These are phyloP conservation scores for Acrocera orbiculus DNA, from an alignment of 2,888 invertebrate species.

Conservation along the genomic window DNA sequence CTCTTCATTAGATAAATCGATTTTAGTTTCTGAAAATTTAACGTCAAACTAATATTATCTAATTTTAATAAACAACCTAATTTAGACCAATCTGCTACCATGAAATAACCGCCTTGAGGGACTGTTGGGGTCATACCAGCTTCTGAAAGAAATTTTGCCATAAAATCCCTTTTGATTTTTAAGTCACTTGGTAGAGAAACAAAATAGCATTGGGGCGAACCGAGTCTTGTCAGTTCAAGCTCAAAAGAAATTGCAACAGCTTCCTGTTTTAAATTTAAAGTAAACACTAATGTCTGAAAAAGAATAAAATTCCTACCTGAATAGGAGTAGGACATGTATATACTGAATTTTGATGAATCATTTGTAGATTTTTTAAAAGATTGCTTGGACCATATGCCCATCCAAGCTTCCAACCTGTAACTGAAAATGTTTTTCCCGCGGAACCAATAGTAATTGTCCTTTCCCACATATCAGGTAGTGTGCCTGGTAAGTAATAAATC, in stretches of 20 bases:
- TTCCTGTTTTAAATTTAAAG: slow-evolving; percentile 39
- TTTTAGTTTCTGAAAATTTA: slow-evolving; percentile 36
- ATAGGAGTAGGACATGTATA: slow-evolving; percentile 82
- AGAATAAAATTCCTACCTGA: slow-evolving; percentile 37
- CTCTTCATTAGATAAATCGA: slow-evolving; percentile 47
- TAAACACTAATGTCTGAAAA: slow-evolving; percentile 2
- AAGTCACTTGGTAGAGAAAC: slow-evolving; percentile 55
- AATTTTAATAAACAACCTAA: slow-evolving; percentile 35
- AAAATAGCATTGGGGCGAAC: slow-evolving; percentile 68
- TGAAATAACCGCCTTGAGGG: slow-evolving; percentile 95
- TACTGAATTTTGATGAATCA: slow-evolving; percentile 86
- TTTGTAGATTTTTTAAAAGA: slow-evolving; percentile 62
- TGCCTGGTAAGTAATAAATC: slow-evolving; percentile 37
- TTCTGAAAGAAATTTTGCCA: slow-evolving; percentile 53
- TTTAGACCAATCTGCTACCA: slow-evolving; percentile 81
- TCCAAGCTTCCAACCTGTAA: slow-evolving; percentile 93
- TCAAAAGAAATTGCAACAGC: slow-evolving; percentile 84
- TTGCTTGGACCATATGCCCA: slow-evolving; percentile 86
- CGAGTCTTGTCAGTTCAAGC: slow-evolving; percentile 51
- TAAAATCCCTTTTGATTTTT: slow-evolving; percentile 57
- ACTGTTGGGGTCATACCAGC: slow-evolving; percentile 79
- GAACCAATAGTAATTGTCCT: slow-evolving; percentile 92
- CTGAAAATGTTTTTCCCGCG: slow-evolving; percentile 94
- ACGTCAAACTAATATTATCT: background rate
- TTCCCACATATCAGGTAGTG: slow-evolving; percentile 94